phyloP scores from a whole-genome alignment of 2,113 vertebrate genomes.

The Serilophus lunatus region DNA sequence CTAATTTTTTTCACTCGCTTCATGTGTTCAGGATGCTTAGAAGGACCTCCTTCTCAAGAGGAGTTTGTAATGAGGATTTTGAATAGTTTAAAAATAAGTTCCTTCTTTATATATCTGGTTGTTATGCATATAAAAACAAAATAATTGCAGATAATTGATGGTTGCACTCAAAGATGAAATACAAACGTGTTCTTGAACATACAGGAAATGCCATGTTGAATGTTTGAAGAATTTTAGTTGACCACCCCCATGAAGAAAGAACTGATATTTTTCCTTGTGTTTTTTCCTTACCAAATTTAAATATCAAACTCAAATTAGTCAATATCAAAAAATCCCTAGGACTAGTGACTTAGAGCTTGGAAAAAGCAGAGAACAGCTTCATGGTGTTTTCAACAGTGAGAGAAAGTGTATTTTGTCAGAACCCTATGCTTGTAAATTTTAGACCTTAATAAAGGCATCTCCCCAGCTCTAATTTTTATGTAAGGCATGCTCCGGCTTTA shows the following conservation, averaged over 20 bases:
- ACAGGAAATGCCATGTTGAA: background rate
- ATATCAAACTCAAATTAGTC: background rate
- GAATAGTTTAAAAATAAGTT: background rate
- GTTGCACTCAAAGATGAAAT: background rate
- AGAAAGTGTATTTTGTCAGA: background rate
- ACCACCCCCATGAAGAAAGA: background rate
- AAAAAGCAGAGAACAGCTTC: background rate
- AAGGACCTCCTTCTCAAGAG: background rate
- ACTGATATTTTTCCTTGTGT: background rate
- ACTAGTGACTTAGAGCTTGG: background rate
- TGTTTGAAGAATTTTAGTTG: background rate
- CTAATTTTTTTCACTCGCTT: background rate
- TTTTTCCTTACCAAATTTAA: background rate
- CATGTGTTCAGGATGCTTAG: background rate
- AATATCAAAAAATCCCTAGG: background rate
- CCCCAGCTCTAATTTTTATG: background rate
- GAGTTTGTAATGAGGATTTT: background rate
- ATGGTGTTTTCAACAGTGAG: background rate
- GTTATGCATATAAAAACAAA: background rate
- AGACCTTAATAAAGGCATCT: background rate
- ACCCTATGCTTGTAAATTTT: background rate
- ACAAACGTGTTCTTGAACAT: background rate
- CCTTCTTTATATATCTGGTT: background rate
- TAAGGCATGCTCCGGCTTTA: background rate
- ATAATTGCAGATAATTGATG: background rate